Evolutionary conservation across 2,888 invertebrate species (phyloP).

Genomic region (Dione vanillae): DNA sequence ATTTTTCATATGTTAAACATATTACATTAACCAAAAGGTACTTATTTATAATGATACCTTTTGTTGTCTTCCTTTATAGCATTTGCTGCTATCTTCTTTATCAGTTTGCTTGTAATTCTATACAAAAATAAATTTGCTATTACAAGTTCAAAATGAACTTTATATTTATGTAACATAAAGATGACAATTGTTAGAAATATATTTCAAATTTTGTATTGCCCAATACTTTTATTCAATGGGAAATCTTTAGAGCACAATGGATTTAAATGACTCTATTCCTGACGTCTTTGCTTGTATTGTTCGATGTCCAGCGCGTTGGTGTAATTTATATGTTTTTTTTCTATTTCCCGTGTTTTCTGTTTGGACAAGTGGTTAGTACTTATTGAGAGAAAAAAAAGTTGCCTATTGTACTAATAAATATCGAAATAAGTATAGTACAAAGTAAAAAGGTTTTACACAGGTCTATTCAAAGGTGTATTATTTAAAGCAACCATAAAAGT

Average conservation of each 20-base stretch:
- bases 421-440: too few relatives aligned
- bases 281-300: conserved; percentile 70
- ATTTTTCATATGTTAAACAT: conserved; percentile 20
- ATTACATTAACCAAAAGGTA: conserved; percentile 28
- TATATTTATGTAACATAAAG: conserved; percentile 43
- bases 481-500: too few relatives aligned
- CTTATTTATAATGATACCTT: conserved; percentile 70
- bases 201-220: conserved; percentile 51
- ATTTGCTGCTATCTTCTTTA: conserved; percentile 74
- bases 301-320: conserved; percentile 60
- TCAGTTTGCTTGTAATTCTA: conserved; percentile 67
- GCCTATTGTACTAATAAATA: background rate
- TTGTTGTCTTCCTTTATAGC: conserved; percentile 75
- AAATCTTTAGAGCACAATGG: conserved; percentile 75
- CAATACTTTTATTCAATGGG: conserved; percentile 58
- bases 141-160: conserved; percentile 47
- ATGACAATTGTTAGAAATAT: conserved; percentile 21
- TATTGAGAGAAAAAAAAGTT: conserved; percentile 18
- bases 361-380: conserved; percentile 69
- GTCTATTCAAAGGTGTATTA: too few relatives aligned
- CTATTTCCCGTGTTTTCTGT: conserved; percentile 60
- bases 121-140: conserved; percentile 47
- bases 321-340: conserved; percentile 70
- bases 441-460: too few relatives aligned
- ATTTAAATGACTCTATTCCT: conserved; percentile 79